Percentiles rank a stretch among this genome's conserved stretches.
Conservation (phyloP, 2,888 invertebrate species). For the Chloroclysta siterata region DNA sequence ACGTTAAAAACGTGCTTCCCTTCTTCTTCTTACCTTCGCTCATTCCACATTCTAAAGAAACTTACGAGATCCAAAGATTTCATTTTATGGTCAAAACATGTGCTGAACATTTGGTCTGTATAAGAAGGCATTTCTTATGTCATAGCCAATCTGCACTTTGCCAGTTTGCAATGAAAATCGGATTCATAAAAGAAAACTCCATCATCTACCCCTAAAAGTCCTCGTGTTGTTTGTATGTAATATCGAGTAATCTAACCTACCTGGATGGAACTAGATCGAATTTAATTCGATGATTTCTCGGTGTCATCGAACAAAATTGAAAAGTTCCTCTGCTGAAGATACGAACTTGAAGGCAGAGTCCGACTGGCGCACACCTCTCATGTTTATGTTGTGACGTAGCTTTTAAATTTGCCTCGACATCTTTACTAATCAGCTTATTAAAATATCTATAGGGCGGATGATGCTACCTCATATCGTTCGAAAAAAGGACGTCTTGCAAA, state of each 20-base stretch:
- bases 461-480: slow-evolving; percentile 10
- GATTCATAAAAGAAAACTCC: no score
- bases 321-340: neutral
- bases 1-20: neutral
- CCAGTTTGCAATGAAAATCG: no score
- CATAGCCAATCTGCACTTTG: no score
- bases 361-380: neutral
- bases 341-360: neutral
- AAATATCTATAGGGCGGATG: slow-evolving; percentile 18
- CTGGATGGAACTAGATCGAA: slow-evolving; percentile 3
- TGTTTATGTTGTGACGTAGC: neutral
- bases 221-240: no score
- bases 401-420: slow-evolving; percentile 21
- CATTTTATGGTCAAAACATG: no score
- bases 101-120: no score
- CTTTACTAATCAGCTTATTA: slow-evolving; percentile 3
- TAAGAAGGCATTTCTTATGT: no score
- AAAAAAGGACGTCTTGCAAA: slow-evolving; percentile 17
- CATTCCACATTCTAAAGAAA: neutral
- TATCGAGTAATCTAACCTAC: no score
- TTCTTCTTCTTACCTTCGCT: no score
- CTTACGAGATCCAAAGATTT: neutral
- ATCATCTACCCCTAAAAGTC: no score
- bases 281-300: slow-evolving; percentile 25
- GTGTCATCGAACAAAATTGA: slow-evolving; percentile 22